These are phyloP conservation scores for Dynastes tityus DNA, from an alignment of 2,888 invertebrate species.

Conservation along the genomic window DNA sequence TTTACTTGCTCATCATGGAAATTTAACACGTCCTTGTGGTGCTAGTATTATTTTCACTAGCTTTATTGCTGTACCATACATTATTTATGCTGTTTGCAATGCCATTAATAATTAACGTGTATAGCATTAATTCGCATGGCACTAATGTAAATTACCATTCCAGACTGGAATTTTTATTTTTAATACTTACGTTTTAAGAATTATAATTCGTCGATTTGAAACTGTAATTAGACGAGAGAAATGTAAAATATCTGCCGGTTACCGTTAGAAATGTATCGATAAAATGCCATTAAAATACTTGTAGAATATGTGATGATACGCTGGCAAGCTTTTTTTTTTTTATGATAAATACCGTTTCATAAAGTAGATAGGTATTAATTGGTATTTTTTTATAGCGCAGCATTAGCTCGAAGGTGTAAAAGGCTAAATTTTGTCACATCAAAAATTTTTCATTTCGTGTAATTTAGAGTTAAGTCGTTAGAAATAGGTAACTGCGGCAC, in stretches of 20 bases:
- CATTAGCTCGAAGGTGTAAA: background rate
- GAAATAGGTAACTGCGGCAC: no score
- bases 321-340: background rate
- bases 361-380: constrained; percentile 33
- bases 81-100: no score
- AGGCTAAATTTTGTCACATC: no score
- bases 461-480: no score
- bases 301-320: constrained; percentile 34
- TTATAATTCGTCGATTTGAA: constrained; percentile 24
- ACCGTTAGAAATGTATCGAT: constrained; percentile 37
- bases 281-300: constrained; percentile 35
- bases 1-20: no score
- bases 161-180: constrained; percentile 29
- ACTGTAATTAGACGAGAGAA: constrained; percentile 29
- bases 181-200: constrained; percentile 21
- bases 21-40: no score
- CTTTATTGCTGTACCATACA: no score
- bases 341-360: constrained; percentile 6
- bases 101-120: background rate
- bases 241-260: constrained; percentile 27
- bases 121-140: background rate
- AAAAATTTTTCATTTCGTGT: no score
- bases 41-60: no score
- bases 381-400: constrained; percentile 12
- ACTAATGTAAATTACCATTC: constrained; percentile 26